Conservation (phyloP, 2,888 invertebrate species). For the Lacanobia wlatinum region DNA sequence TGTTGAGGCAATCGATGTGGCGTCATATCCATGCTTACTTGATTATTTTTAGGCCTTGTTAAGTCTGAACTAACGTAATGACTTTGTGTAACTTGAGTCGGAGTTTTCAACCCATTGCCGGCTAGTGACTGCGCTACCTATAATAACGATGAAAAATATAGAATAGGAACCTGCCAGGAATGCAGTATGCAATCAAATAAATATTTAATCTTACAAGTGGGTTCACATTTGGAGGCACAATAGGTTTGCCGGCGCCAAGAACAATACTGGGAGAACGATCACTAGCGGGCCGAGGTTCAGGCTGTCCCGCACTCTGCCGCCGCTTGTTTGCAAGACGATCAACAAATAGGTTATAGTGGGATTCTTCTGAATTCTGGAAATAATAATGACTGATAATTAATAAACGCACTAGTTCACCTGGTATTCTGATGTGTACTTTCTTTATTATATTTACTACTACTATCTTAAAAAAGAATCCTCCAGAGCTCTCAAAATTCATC, state of each 20-base stretch:
- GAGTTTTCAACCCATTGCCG: conserved; percentile 69
- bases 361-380: conserved; percentile 92
- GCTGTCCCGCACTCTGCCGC: conserved; percentile 93
- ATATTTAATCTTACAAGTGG: conserved; percentile 78
- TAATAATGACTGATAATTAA: not conserved
- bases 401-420: not conserved
- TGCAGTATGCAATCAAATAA: not conserved
- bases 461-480: too few relatives aligned
- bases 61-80: conserved; percentile 83
- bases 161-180: not conserved
- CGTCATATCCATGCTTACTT: conserved; percentile 82
- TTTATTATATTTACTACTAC: too few relatives aligned
- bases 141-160: conserved; percentile 38
- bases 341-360: conserved; percentile 94
- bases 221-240: conserved; percentile 84
- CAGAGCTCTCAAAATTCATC: too few relatives aligned
- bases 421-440: too few relatives aligned
- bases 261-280: conserved; percentile 88
- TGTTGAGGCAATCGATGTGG: conserved; percentile 75
- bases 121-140: conserved; percentile 84
- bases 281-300: conserved; percentile 75
- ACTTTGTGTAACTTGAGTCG: conserved; percentile 74
- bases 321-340: conserved; percentile 94
- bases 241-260: conserved; percentile 87
- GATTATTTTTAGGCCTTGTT: conserved; percentile 72